A percentile compares a stretch with the other conserved stretches of the same genome.
phyloP scores from a whole-genome alignment of 2,113 vertebrate genomes.

The Ictalurus punctatus region DNA sequence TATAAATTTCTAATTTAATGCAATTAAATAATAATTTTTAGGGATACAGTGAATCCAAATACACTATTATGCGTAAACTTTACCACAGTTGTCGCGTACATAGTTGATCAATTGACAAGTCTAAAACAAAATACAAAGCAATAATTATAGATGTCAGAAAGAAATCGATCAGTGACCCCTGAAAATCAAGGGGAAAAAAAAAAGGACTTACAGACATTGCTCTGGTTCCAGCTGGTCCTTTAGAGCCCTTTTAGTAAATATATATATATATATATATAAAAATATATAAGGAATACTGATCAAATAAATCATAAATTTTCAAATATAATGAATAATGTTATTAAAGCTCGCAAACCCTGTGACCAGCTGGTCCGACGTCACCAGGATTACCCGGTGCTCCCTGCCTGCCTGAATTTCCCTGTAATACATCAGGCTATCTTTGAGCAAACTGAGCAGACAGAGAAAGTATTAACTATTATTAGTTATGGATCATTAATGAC shows the following conservation, averaged over 20 bases:
- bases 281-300: background rate
- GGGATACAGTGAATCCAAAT: background rate
- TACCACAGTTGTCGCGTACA: slow-evolving; percentile 81
- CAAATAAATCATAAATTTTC: background rate
- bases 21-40: background rate
- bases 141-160: background rate
- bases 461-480: background rate
- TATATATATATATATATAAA: background rate
- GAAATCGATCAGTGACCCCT: background rate
- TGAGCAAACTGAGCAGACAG: background rate
- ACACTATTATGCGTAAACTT: slow-evolving; percentile 52
- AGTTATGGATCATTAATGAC: background rate
- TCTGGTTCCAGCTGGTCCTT: slow-evolving; percentile 69
- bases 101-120: slow-evolving; percentile 82
- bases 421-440: slow-evolving; percentile 19
- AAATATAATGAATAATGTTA: background rate
- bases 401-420: slow-evolving; percentile 77
- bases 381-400: slow-evolving; percentile 75
- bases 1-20: background rate
- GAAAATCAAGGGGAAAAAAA: background rate
- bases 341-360: slow-evolving; percentile 65
- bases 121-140: slow-evolving; percentile 61
- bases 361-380: slow-evolving; percentile 74
- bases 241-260: slow-evolving; percentile 73
- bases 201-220: slow-evolving; percentile 72